These are phyloP conservation scores for Agapornis roseicollis DNA, from an alignment of 2,113 vertebrate genomes.

Conservation along the genomic window DNA sequence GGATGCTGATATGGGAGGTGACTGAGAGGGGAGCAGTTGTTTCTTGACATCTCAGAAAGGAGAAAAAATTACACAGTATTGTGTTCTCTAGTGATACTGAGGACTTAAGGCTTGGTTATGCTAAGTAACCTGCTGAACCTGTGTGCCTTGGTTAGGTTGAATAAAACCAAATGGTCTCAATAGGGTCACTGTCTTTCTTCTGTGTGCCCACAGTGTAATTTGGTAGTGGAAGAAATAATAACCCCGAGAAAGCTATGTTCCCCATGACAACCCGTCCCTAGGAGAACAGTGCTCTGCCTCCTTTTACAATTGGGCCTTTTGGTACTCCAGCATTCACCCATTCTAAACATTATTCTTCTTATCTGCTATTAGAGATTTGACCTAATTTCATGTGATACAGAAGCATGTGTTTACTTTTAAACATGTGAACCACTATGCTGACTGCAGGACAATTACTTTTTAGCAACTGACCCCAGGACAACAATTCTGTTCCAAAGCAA, in stretches of 20 bases:
- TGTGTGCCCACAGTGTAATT: neutral
- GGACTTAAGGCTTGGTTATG: neutral
- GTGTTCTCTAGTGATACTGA: neutral
- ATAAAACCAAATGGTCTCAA: neutral
- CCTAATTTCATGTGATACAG: neutral
- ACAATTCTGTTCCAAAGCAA: neutral
- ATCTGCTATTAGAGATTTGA: neutral
- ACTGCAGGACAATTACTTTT: neutral
- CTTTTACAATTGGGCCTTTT: neutral
- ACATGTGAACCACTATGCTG: neutral
- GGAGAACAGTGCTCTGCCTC: neutral
- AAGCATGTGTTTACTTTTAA: neutral
- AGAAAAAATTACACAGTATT: neutral
- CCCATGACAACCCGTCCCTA: neutral
- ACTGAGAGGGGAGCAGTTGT: neutral
- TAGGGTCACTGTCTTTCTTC: neutral
- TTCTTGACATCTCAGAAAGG: neutral
- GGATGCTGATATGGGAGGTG: neutral
- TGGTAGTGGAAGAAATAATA: neutral
- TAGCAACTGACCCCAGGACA: neutral
- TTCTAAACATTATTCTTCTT: neutral
- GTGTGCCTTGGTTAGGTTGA: neutral
- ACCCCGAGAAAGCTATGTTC: neutral
- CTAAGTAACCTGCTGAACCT: neutral
- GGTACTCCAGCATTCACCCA: neutral